A percentile compares a stretch with the other conserved stretches of the same genome.
phyloP scores from a whole-genome alignment of 2,888 invertebrate genomes.

The Pseudococcus viburni region DNA sequence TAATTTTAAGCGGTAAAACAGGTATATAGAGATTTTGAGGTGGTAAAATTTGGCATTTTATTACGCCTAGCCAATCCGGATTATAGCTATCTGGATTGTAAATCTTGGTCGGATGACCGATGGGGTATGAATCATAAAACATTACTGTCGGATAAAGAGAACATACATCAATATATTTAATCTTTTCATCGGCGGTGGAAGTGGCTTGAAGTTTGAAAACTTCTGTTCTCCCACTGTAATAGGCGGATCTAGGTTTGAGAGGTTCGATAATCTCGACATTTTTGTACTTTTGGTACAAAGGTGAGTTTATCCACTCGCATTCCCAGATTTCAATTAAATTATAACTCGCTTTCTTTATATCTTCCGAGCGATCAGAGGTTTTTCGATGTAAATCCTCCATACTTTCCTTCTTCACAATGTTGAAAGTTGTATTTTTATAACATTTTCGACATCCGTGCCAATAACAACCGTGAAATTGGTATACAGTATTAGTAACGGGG shows the following conservation, averaged over 20 bases:
- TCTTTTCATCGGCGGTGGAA: slow-evolving; percentile 59
- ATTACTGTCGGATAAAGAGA: slow-evolving; percentile 68
- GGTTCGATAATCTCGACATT: slow-evolving; percentile 39
- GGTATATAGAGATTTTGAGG: slow-evolving; percentile 68
- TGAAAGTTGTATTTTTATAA: slow-evolving; percentile 56
- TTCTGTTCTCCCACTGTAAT: too few relatives aligned
- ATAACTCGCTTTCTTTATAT: slow-evolving; percentile 62
- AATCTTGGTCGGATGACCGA: slow-evolving; percentile 68
- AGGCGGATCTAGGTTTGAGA: too few relatives aligned
- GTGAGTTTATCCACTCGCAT: slow-evolving; percentile 66
- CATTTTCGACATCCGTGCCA: slow-evolving; percentile 63
- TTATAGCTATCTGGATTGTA: slow-evolving; percentile 68
- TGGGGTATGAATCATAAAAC: slow-evolving; percentile 68
- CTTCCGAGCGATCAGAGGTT: slow-evolving; percentile 66
- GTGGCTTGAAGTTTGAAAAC: too few relatives aligned
- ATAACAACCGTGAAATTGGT: slow-evolving; percentile 65
- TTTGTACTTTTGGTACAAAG: slow-evolving; percentile 54
- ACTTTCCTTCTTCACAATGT: slow-evolving; percentile 63
- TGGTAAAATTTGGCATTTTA: slow-evolving; percentile 68
- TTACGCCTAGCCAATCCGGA: slow-evolving; percentile 68
- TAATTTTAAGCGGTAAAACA: slow-evolving; percentile 60
- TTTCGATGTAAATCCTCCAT: slow-evolving; percentile 67
- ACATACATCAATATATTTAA: too few relatives aligned
- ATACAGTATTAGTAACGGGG: slow-evolving; percentile 54
- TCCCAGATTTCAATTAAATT: slow-evolving; percentile 68